Conservation (phyloP, 2,888 invertebrate genomes). For the Drosophila lutescens region DNA sequence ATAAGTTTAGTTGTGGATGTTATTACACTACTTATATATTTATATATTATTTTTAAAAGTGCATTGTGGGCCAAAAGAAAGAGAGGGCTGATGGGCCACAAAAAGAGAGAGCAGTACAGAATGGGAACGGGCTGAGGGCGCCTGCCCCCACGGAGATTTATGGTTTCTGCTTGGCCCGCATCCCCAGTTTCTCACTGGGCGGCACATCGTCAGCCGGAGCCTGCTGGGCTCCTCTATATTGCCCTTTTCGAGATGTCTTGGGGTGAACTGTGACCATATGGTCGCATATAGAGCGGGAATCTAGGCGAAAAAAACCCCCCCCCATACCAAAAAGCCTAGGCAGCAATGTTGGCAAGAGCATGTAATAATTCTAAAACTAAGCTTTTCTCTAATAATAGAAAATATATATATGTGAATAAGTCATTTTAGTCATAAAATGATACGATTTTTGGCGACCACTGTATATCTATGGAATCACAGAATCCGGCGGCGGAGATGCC, state of each 20-base stretch:
- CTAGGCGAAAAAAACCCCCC: neutral
- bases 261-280: constrained; percentile 20
- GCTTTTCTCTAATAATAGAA: neutral
- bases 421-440: neutral
- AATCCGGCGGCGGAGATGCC: constrained; percentile 1
- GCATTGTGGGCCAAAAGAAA: neutral
- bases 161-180: constrained; percentile 30
- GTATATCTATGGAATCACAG: neutral
- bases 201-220: too few relatives aligned
- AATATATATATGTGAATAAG: neutral
- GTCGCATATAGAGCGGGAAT: constrained; percentile 1
- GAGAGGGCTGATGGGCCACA: neutral
- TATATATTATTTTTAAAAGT: neutral
- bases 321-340: neutral
- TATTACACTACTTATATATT: too few relatives aligned
- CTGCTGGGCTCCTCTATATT: constrained; percentile 15
- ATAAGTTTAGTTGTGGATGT: neutral
- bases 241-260: constrained; percentile 16
- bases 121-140: constrained; percentile 14
- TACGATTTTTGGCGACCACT: neutral
- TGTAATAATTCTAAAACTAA: neutral
- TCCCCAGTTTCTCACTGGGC: constrained; percentile 17
- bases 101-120: neutral
- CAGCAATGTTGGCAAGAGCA: neutral
- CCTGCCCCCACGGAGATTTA: constrained; percentile 42